Evolutionary conservation across 2,888 invertebrate genomes (phyloP).

Genomic region (Synergus japonicus): DNA sequence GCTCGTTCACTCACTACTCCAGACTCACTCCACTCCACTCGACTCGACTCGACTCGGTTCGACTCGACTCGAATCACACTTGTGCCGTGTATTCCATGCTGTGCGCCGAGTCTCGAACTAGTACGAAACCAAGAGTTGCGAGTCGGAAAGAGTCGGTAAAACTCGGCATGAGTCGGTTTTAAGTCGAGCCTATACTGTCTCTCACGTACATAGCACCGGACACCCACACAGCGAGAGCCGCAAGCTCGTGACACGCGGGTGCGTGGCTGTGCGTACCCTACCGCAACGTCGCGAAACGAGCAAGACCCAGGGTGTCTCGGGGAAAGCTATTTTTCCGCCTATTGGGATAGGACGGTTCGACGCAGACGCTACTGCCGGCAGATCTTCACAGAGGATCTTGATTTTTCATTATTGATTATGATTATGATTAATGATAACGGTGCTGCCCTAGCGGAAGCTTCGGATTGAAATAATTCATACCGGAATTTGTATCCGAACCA

Average conservation of each 20-base stretch:
- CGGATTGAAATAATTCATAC: no score
- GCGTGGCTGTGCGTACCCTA: slow-evolving; percentile 69
- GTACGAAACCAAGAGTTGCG: slow-evolving; percentile 58
- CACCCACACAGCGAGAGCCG: slow-evolving; percentile 24
- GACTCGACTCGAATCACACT: slow-evolving; percentile 46
- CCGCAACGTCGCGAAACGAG: slow-evolving; percentile 62
- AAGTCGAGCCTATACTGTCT: neutral
- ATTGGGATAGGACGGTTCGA: slow-evolving; percentile 62
- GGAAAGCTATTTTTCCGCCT: slow-evolving; percentile 63
- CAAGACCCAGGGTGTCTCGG: slow-evolving; percentile 45
- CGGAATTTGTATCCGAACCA: no score
- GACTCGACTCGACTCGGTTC: slow-evolving; percentile 44
- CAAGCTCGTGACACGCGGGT: slow-evolving; percentile 21
- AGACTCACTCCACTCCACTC: slow-evolving; percentile 47
- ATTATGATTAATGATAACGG: neutral
- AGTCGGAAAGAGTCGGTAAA: slow-evolving; percentile 48
- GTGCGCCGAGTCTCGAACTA: slow-evolving; percentile 40
- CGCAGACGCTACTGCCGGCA: neutral
- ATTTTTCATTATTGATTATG: neutral
- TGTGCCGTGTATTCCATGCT: slow-evolving; percentile 3
- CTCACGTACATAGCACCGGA: slow-evolving; percentile 8
- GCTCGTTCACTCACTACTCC: slow-evolving; percentile 62
- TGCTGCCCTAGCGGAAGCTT: no score
- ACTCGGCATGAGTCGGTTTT: slow-evolving; percentile 50
- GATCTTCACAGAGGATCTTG: neutral